Percentiles rank a stretch among this genome's conserved stretches.
phyloP scores from a whole-genome alignment of 2,888 invertebrate species.

The Venustoraphidia nigricollis region DNA sequence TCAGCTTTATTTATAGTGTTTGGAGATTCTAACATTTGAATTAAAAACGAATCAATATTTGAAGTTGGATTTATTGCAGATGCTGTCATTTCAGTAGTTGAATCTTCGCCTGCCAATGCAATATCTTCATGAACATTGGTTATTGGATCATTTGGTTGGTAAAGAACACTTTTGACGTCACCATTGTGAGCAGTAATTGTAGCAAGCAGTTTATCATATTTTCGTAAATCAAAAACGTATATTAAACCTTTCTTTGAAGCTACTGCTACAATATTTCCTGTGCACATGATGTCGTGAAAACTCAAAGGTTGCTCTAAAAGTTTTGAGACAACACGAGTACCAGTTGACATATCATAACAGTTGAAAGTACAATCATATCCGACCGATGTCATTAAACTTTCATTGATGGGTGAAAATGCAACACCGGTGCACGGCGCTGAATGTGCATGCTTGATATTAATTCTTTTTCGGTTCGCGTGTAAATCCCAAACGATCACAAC shows the following conservation, averaged over 20 bases:
- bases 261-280: conserved; percentile 34
- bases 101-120: not conserved
- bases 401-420: conserved; percentile 36
- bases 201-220: conserved; percentile 30
- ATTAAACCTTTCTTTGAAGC: conserved; percentile 38
- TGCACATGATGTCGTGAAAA: conserved; percentile 27
- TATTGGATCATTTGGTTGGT: conserved; percentile 24
- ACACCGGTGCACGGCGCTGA: conserved; percentile 41
- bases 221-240: conserved; percentile 37
- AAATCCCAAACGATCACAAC: conserved; percentile 31
- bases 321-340: conserved; percentile 30
- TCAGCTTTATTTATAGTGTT: not conserved
- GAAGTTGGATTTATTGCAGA: not conserved
- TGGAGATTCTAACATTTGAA: not conserved
- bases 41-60: conserved; percentile 1
- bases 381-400: conserved; percentile 36
- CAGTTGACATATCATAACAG: conserved; percentile 37
- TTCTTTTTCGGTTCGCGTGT: conserved; percentile 32
- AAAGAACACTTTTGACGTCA: conserved; percentile 31
- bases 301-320: conserved; percentile 28
- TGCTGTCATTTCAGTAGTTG: not conserved
- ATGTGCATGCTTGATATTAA: conserved; percentile 34
- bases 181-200: conserved; percentile 34
- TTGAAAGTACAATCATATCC: conserved; percentile 39
- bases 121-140: conserved; percentile 6